Evolutionary conservation across 2,888 invertebrate species (phyloP).

Genomic region (Zhengitettix transpicula): DNA sequence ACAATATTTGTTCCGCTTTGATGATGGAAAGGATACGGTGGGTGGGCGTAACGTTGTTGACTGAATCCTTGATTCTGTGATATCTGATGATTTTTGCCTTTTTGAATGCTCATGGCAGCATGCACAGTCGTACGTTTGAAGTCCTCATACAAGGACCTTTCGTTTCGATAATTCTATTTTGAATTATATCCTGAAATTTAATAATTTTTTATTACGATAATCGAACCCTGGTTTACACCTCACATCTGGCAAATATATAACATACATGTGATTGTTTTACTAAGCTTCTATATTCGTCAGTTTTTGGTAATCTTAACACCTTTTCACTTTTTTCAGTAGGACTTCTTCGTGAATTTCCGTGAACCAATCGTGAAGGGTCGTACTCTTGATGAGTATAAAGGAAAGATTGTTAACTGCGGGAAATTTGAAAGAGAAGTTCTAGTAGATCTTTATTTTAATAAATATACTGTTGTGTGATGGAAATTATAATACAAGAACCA

Average conservation of each 20-base stretch:
- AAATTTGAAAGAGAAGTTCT: neutral
- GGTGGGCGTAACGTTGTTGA: constrained; percentile 6
- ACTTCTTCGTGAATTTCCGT: constrained; percentile 13
- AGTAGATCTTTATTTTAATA: no score
- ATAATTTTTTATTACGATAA: no score
- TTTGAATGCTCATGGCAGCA: constrained; percentile 18
- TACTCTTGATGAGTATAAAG: no score
- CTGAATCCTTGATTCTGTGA: constrained; percentile 10
- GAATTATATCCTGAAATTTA: constrained; percentile 12
- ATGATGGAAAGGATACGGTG: constrained; percentile 10
- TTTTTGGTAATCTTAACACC: constrained; percentile 1
- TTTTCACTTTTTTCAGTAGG: constrained; percentile 14
- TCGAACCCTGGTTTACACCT: no score
- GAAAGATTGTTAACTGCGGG: constrained; percentile 1
- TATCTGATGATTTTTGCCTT: constrained; percentile 15
- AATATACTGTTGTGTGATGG: no score
- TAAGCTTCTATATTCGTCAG: no score
- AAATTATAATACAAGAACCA: no score
- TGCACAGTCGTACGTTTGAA: constrained; percentile 16
- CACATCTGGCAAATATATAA: no score
- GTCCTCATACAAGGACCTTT: constrained; percentile 18
- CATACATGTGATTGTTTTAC: no score
- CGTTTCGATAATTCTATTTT: constrained; percentile 11
- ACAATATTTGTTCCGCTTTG: neutral
- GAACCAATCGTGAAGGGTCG: constrained; percentile 11